Evolutionary conservation across 1,140 invertebrate species (phyloP).

Genomic region (Oryzaephilus surinamensis): DNA sequence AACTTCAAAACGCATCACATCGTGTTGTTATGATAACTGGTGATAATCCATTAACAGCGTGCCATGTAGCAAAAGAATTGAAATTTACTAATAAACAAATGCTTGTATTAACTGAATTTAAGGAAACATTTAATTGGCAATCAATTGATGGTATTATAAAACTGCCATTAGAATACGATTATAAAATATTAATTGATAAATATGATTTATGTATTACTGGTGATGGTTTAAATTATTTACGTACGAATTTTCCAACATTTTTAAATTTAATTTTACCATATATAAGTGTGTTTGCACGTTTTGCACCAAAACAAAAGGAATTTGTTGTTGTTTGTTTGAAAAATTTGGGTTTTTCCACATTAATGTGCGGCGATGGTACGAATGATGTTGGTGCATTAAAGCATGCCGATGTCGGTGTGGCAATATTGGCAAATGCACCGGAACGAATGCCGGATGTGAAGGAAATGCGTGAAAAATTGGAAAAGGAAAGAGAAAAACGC

Average conservation of each 20-base stretch:
- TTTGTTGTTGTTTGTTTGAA: conserved; percentile 86
- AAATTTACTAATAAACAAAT: conserved; percentile 74
- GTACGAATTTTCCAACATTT: conserved; percentile 50
- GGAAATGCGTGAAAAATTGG: conserved; percentile 20
- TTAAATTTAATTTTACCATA: conserved; percentile 69
- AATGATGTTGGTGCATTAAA: conserved; percentile 99
- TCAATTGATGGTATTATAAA: conserved; percentile 64
- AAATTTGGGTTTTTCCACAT: conserved; percentile 72
- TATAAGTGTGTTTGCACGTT: conserved; percentile 83
- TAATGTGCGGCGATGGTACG: conserved; percentile 99
- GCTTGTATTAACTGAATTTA: conserved; percentile 57
- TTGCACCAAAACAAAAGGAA: conserved; percentile 96
- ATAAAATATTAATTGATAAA: conserved; percentile 21
- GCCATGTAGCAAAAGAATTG: conserved; percentile 93
- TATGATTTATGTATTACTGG: conserved; percentile 93
- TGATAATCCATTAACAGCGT: conserved; percentile 97
- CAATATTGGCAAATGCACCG: conserved; percentile 68
- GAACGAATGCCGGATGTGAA: conserved; percentile 38
- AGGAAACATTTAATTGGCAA: conserved; percentile 61
- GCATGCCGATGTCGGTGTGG: conserved; percentile 87
- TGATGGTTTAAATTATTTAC: conserved; percentile 70
- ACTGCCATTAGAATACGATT: conserved; percentile 43
- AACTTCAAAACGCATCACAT: conserved; percentile 87
- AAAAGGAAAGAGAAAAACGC: conserved; percentile 22
- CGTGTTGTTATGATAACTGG: conserved; percentile 98